Conservation (phyloP, 2,888 invertebrate species). For the Sepiola atlantica region DNA sequence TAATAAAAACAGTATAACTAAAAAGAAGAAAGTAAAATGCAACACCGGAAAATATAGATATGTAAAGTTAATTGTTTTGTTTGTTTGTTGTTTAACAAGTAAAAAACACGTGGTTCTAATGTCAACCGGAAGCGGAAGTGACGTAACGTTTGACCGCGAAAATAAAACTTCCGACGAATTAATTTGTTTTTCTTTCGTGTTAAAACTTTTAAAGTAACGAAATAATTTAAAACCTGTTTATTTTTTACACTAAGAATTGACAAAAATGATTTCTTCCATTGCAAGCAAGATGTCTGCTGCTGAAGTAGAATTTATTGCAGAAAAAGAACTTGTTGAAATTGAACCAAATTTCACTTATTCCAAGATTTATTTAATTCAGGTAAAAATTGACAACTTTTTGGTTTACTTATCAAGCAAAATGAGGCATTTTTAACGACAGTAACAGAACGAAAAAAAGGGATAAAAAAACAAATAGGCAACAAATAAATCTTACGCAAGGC, state of each 20-base stretch:
- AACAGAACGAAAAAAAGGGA: too few relatives aligned
- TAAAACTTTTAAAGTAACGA: background rate
- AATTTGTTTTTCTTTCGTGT: background rate
- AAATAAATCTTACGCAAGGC: too few relatives aligned
- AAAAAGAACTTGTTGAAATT: conserved; percentile 87
- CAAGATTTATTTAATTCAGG: conserved; percentile 75
- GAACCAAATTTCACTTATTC: conserved; percentile 91
- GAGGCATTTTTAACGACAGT: too few relatives aligned
- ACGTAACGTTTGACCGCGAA: background rate
- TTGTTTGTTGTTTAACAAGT: too few relatives aligned
- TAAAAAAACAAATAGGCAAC: too few relatives aligned
- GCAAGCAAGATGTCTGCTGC: conserved; percentile 71
- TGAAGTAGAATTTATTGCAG: conserved; percentile 87
- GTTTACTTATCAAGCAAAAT: too few relatives aligned
- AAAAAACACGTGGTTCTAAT: background rate
- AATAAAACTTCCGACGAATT: background rate
- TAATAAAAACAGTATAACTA: too few relatives aligned
- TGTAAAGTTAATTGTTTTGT: too few relatives aligned
- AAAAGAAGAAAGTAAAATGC: too few relatives aligned
- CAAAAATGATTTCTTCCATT: conserved; percentile 39
- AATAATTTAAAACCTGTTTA: background rate
- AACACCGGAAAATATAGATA: too few relatives aligned
- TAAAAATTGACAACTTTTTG: conserved; percentile 55
- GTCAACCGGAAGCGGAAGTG: background rate
- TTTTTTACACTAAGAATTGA: background rate